Evolutionary conservation across 2,888 invertebrate species (phyloP).

Genomic region (Argyresthia goedartella): DNA sequence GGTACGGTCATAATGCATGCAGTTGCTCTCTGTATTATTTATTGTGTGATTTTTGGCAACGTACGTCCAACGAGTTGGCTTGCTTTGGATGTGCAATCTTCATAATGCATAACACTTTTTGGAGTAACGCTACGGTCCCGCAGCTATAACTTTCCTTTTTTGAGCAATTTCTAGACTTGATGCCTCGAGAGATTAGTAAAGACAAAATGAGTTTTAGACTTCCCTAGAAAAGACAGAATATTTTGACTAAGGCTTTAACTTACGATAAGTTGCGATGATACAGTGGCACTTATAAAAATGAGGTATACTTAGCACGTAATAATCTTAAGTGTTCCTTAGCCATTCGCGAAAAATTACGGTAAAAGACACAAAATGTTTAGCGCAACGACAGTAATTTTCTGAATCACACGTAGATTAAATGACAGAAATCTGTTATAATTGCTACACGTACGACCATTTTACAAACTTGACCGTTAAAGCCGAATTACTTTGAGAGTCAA

Average conservation of each 20-base stretch:
- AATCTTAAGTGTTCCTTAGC: background rate
- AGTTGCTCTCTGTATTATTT: slow-evolving; percentile 64
- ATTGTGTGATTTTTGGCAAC: slow-evolving; percentile 71
- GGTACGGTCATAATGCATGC: slow-evolving; percentile 67
- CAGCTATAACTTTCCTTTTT: slow-evolving; percentile 3
- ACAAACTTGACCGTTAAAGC: background rate
- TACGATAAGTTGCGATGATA: background rate
- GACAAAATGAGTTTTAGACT: too few relatives aligned
- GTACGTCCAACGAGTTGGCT: slow-evolving; percentile 56
- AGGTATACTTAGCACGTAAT: background rate
- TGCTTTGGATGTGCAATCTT: slow-evolving; percentile 65
- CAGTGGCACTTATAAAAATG: background rate
- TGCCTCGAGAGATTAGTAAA: background rate
- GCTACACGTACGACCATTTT: too few relatives aligned
- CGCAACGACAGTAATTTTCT: slow-evolving; percentile 13
- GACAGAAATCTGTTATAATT: background rate
- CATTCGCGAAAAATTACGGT: background rate
- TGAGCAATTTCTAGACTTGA: background rate
- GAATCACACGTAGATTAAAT: slow-evolving; percentile 10
- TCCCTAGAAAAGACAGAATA: too few relatives aligned
- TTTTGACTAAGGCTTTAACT: background rate
- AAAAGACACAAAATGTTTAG: background rate
- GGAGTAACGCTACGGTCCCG: slow-evolving; percentile 18
- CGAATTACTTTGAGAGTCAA: background rate
- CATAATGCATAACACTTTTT: slow-evolving; percentile 67